Evolutionary conservation across 1,140 invertebrate genomes (phyloP), one percentile per base, ranked within the genome.

Genomic region (Propsilocerus akamusi): DNA sequence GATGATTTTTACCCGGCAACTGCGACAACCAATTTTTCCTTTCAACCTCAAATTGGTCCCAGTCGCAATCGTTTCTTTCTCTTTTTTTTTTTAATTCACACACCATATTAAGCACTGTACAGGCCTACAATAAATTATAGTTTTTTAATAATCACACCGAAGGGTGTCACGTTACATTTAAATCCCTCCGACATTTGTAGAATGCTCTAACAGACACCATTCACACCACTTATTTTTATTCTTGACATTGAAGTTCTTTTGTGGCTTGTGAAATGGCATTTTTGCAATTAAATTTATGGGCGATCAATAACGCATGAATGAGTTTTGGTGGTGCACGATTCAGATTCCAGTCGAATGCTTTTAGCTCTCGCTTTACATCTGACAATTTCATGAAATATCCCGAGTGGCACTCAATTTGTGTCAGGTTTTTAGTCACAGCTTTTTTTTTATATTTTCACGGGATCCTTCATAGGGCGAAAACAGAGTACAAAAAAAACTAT

Each of bases 61-160:
- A n/a, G n/a, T n/a, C n/a, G n/a, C n/a, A n/a, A n/a, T n/a, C n/a
- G n/a, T n/a, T n/a, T n/a, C n/a, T n/a, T n/a, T n/a, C n/a, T n/a
- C n/a, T n/a, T n/a, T n/a, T n/a, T n/a, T n/a, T n/a, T n/a, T n/a
- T n/a, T n/a, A n/a, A n/a, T n/a, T n/a, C n/a, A n/a, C n/a, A n/a
- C n/a, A n/a, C n/a, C n/a, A n/a, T n/a, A n/a, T n/a, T n/a, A n/a
- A n/a, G n/a, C n/a, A n/a, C n/a, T n/a, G n/a, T n/a, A n/a, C n/a
- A n/a, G n/a, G n/a, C n/a, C n/a, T n/a, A 41, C 34, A 41, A 41
- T 41, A 41, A 41, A 41, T 41, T 41, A 41, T 41, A 41, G 34
- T 41, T 41, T 41, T 41, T 41, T 41, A 41, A 41, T 41, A 41
- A 41, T 41, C 34, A 41, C 14, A 14, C n/a, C 22, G 34, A 41